Evolutionary conservation across 2,888 invertebrate species (phyloP).

Genomic region (Octodonta nipae): DNA sequence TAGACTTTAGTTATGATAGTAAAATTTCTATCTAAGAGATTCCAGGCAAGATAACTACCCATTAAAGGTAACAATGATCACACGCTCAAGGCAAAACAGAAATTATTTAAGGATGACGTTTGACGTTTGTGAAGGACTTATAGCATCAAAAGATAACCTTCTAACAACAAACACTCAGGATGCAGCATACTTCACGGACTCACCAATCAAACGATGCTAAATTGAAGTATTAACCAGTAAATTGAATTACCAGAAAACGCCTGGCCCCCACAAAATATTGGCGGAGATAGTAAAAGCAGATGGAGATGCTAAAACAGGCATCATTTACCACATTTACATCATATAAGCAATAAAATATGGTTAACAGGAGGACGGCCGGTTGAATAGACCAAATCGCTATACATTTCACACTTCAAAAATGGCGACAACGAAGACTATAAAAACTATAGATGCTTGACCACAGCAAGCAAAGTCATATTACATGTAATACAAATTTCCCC

Average conservation of each 20-base stretch:
- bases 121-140: slow-evolving; percentile 30
- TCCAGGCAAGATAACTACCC: background rate
- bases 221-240: background rate
- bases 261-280: too few relatives aligned
- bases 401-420: too few relatives aligned
- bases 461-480: too few relatives aligned
- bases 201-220: background rate
- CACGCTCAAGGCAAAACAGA: background rate
- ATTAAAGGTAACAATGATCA: slow-evolving; percentile 1
- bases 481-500: too few relatives aligned
- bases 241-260: too few relatives aligned
- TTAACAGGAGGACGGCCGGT: too few relatives aligned
- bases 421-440: too few relatives aligned
- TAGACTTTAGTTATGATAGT: too few relatives aligned
- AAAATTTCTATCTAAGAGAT: background rate
- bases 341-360: too few relatives aligned
- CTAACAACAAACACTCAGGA: slow-evolving; percentile 1
- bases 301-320: slow-evolving; percentile 1
- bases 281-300: slow-evolving; percentile 1
- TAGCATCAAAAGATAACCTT: background rate
- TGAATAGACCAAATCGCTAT: too few relatives aligned
- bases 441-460: too few relatives aligned
- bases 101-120: slow-evolving; percentile 21
- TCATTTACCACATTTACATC: too few relatives aligned
- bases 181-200: background rate